Base-by-base conservation (phyloP, 2,888 invertebrate genomes). In the Apamea anceps region DNA sequence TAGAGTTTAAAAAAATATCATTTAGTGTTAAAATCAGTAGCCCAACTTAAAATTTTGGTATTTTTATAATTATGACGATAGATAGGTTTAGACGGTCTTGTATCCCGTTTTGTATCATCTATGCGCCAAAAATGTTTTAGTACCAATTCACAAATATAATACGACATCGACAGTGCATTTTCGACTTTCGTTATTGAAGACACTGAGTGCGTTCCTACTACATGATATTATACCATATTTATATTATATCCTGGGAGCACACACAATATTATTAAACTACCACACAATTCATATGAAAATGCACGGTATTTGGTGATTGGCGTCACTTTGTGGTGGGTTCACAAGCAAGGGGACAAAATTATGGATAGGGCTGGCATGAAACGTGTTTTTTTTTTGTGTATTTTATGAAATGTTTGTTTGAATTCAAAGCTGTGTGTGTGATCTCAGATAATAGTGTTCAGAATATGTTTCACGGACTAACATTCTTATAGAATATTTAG, bases 391-490 rank as follows among this genome's bases (percentile, higher is more conserved):
- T 45, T 63, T 60, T 25, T 2, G 8, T 51, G 51, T 5, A 45
- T 51, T n/a, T 74, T 42, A 37, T 63, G 13, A 74, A 18, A 57
- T 25, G 1, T 54, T 74, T 45, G 32, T 77, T 76, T 32, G 18
- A 37, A 63, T 37, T 54, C 32, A 62, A 60, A 63, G 21, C 37
- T 85, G 85, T 85, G 87, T 85, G 85, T 85, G 85, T 85, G 85
- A 74, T 87, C 85, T 87, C 87, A 77, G 74, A 80, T 62, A 32
- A 54, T 62, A 45, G 28, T 80, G 84, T 63, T 85, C 87, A 77
- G 63, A 87, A 84, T 84, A 80, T n/a, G 72, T 72, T 72, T n/a
- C 18, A n/a, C 72, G n/a, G 71, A n/a, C 32, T 37, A 54, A 25
- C 71, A 32, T 37, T 71, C 32, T 8, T 32, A n/a, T 63, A 15